Base-by-base conservation (phyloP, 2,113 vertebrate species). In the Pseudorectes ferrugineus region DNA sequence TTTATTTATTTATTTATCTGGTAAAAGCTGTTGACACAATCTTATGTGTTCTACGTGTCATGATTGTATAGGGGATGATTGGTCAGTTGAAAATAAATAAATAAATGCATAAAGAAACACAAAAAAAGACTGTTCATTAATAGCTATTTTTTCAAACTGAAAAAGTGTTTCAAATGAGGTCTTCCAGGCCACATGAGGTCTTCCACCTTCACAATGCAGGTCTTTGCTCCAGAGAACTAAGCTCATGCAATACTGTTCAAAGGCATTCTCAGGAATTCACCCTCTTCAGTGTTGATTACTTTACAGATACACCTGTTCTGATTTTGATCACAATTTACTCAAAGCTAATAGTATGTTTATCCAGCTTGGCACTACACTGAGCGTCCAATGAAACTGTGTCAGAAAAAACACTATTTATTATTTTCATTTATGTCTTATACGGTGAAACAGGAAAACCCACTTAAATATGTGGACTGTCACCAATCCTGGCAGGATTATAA, bases 91-190 rank as follows among this genome's bases (percentile, higher is more conserved):
- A 66, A 77, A 68, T 20, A 49, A 73, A 83, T 31, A 22, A 62
- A 29, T 14, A 45, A 45, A 45, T 45, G 43, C 19, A 45, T 45
- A 51, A 18, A 58, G 7, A 31, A 48, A 48, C 9, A 4, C 2
- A 13, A 3, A 7, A 49, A 48, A n/a, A 28, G 0, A 2, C 8
- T 2, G 8, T 81, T 74, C 21, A 31, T 63, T 20, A 68, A n/a
- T 10, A 73, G 2, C 5, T 68, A 1, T n/a, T 11, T 46, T 78
- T 85, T 68, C 16, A 85, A 85, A 85, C 10, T 23, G 10, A 79
- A 71, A 71, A 70, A 29, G 5, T 4, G 14, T 43, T 89, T 89
- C 21, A n/a, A 2, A 7, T 45, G 3, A 78, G 9, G 11, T 74
- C 10, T 89, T 9, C 18, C 11, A 81, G 51, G 35, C 18, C 17